Evolutionary conservation across 2,888 invertebrate species (phyloP).

Genomic region (Pharmacophagus antenor): DNA sequence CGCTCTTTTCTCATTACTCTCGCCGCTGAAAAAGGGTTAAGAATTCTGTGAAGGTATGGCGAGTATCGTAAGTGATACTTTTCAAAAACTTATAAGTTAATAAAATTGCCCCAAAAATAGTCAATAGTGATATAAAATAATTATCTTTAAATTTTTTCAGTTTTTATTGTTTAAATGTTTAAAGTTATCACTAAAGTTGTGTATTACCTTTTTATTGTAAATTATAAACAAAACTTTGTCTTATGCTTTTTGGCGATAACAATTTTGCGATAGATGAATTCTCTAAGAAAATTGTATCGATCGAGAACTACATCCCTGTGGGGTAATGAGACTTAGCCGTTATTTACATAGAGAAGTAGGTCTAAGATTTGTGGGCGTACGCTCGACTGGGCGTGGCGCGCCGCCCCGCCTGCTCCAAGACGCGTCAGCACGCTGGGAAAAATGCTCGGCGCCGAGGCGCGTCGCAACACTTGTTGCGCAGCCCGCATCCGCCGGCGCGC

Average conservation of each 20-base stretch:
- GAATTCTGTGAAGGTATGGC: not conserved
- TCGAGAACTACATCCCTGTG: slow-evolving; percentile 3
- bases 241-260: too few relatives aligned
- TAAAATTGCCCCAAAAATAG: too few relatives aligned
- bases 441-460: slow-evolving; percentile 43
- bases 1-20: slow-evolving; percentile 43
- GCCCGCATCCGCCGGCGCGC: not conserved
- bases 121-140: too few relatives aligned
- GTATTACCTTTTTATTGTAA: too few relatives aligned
- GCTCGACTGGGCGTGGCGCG: slow-evolving; percentile 60
- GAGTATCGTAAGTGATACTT: not conserved
- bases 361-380: slow-evolving; percentile 64
- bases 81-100: too few relatives aligned
- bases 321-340: not conserved
- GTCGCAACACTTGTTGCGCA: slow-evolving; percentile 58
- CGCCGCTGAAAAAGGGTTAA: slow-evolving; percentile 20
- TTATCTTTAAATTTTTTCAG: too few relatives aligned
- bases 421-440: slow-evolving; percentile 53
- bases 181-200: too few relatives aligned
- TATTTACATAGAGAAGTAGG: slow-evolving; percentile 12
- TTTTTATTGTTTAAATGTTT: too few relatives aligned
- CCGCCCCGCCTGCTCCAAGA: slow-evolving; percentile 69
- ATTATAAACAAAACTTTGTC: too few relatives aligned
- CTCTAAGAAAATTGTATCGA: not conserved
- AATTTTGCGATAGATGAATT: not conserved